Evolutionary conservation across 1,140 invertebrate genomes (phyloP), one percentile per base, ranked within the genome.

Genomic region (Charaxes varanes): DNA sequence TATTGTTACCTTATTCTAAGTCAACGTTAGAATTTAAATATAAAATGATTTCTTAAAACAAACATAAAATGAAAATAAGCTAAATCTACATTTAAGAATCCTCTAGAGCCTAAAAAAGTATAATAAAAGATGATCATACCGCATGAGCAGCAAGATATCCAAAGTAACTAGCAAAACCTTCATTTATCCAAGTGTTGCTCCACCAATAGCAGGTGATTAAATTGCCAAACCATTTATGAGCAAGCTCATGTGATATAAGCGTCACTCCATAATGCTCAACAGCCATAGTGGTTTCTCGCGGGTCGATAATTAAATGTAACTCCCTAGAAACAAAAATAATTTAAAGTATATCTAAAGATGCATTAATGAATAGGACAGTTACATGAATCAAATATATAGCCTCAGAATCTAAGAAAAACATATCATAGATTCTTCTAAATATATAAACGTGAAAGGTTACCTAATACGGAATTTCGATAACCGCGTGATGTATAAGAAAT

Each of bases 141-240:
- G 65, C 53, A 53, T 86, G 56, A 24, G 85, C 70, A 7, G 79
- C 74, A 13, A 84, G 91, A 57, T 92, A 93, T 87, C 90, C 85
- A 44, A 90, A 88, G 40, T 88, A 92, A 17, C 87, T 84, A 1
- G 90, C 90, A 55, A 91, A 92, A 1, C 88, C 90, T 70, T 92
- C 90, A 40, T 91, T 91, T 2, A 92, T 77, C 90, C 90, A 92
- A 3, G 87, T 87, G 23, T 88, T 86, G 22, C 87, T 87, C 90
- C 90, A 92, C 90, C 89, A 91, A 17, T 86, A 73, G 36, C 88
- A 89, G 11, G 89, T 91, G 2, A 91, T 87, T 10, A 88, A 67
- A 70, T 92, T 87, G 2, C 90, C 90, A 32, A 90, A 91, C 90
- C 90, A 91, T 67, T 85, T 87, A 46, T 91, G 90, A 3, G 88